Base-by-base conservation (phyloP, 2,888 invertebrate species). In the Agonopterix subpropinquella region DNA sequence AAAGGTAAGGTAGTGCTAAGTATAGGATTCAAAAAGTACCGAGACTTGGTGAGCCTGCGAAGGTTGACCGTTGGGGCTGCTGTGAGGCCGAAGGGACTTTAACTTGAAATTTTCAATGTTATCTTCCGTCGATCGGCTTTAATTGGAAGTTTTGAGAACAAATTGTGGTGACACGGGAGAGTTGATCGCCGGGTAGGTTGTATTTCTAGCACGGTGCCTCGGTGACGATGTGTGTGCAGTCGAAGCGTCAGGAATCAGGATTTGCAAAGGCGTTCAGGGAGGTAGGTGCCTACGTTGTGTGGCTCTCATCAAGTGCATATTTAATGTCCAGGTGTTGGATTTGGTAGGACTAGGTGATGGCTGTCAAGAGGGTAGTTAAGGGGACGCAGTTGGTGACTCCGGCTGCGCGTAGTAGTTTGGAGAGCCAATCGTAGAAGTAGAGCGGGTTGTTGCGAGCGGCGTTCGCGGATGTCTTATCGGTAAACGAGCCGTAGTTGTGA, bases 21-120 rank as follows among this genome's bases (percentile, higher is more conserved):
- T 80, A 86, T 77, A 86, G 86, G 85, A 84, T 84, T 78, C 61
- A 87, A 87, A 86, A 77, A 82, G 83, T 88, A 88, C 87, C 87
- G 83, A 86, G 74, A 82, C 73, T 77, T 83, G 85, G 76, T 84
- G 86, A 78, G 86, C 80, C 77, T 77, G 77, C 70, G 76, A 64
- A 66, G 74, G 80, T 77, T 63, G 82, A 75, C 76, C 80, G 80
- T 70, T 74, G 70, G 70, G 79, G 77, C 80, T 79, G 85, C 82
- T 72, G 77, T 82, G 81, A 77, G 77, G 83, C 84, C 80, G 80
- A 73, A 77, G 81, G 81, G 73, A 76, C 73, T 71, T 70, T 60
- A 73, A 65, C 61, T 71, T 64, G 65, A 58, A 63, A 67, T 67
- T 75, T 76, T 74, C 76, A 73, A 70, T 66, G 60, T 70, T 65